Conservation (phyloP, 2,797 vertebrate species). For the Siniperca scherzeri region DNA sequence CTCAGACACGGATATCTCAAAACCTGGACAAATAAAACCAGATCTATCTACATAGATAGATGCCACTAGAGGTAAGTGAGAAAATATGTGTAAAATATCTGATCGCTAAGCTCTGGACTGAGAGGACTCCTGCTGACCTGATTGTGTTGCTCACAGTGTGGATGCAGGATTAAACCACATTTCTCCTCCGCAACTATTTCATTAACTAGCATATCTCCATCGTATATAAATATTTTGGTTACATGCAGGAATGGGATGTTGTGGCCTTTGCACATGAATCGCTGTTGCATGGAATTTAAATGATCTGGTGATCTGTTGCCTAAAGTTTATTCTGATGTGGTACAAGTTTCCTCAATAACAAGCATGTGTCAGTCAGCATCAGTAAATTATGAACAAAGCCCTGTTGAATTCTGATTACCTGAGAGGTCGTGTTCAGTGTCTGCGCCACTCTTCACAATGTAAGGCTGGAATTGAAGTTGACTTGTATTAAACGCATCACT, state of each 20-base stretch:
- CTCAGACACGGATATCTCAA: background rate
- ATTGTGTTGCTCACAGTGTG: background rate
- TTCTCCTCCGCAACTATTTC: background rate
- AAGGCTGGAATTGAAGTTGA: conserved; percentile 8
- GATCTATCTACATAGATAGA: background rate
- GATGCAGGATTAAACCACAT: background rate
- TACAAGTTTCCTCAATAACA: background rate
- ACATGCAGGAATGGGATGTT: background rate
- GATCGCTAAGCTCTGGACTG: background rate
- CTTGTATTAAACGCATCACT: conserved; percentile 19
- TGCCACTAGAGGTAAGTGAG: background rate
- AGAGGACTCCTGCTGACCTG: background rate
- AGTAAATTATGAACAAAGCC: background rate
- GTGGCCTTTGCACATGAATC: background rate
- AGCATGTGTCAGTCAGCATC: background rate
- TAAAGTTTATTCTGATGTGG: background rate
- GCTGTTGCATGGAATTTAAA: background rate
- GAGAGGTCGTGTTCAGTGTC: background rate
- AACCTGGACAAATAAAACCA: background rate
- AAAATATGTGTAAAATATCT: background rate
- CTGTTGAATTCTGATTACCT: background rate
- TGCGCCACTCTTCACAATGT: background rate
- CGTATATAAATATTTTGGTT: background rate
- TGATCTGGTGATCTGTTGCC: background rate
- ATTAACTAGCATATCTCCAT: background rate